Conservation (phyloP, 2,888 invertebrate species). For the Osmoderma eremita region DNA sequence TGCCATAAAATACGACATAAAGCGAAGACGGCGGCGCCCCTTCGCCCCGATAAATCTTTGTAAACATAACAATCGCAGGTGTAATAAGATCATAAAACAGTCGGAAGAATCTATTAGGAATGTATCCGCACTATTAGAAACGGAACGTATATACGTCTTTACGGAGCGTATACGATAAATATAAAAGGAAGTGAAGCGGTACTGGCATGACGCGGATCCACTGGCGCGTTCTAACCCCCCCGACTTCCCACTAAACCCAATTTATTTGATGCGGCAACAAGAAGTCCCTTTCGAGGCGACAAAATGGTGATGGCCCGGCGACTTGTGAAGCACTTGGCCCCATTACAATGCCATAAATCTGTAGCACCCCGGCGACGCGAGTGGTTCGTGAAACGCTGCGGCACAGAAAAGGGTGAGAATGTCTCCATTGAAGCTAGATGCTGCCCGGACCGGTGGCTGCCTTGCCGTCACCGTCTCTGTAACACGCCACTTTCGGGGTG, state of each 20-base stretch:
- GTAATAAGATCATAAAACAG: slow-evolving; percentile 63
- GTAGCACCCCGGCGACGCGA: slow-evolving; percentile 49
- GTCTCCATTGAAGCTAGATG: slow-evolving; percentile 55
- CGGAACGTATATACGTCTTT: no score
- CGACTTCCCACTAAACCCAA: slow-evolving; percentile 57
- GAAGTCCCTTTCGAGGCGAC: slow-evolving; percentile 64
- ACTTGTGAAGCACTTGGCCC: slow-evolving; percentile 73
- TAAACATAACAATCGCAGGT: slow-evolving; percentile 63
- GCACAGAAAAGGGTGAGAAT: slow-evolving; percentile 55
- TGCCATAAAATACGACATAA: slow-evolving; percentile 35
- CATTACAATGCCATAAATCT: slow-evolving; percentile 72
- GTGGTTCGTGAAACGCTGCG: slow-evolving; percentile 44
- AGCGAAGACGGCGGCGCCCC: slow-evolving; percentile 28
- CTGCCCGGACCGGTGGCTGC: not conserved
- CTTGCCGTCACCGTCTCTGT: not conserved
- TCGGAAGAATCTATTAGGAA: slow-evolving; percentile 56
- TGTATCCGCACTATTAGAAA: slow-evolving; percentile 45
- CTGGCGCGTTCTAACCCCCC: not conserved
- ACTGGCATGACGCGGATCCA: not conserved
- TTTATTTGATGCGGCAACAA: slow-evolving; percentile 64
- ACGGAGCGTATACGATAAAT: slow-evolving; percentile 34
- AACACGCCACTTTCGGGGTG: slow-evolving; percentile 53
- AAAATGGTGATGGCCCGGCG: slow-evolving; percentile 71
- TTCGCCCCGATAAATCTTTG: slow-evolving; percentile 56
- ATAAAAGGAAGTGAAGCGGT: slow-evolving; percentile 24